A percentile compares a stretch with the other conserved stretches of the same genome.
These are phyloP conservation scores for Schizotus pectinicornis DNA, from an alignment of 2,888 invertebrate species.

Conservation along the genomic window DNA sequence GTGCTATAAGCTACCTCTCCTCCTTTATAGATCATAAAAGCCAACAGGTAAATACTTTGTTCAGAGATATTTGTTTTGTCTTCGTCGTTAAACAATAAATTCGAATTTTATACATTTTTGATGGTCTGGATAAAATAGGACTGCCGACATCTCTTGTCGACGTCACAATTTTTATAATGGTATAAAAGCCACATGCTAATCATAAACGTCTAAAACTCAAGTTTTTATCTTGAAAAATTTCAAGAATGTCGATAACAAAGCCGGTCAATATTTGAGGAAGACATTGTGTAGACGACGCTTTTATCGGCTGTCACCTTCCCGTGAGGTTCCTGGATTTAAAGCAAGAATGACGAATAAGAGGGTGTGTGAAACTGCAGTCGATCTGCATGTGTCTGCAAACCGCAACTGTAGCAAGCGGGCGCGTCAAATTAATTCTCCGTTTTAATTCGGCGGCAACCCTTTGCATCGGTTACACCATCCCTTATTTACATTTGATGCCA, in stretches of 20 bases:
- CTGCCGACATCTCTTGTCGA: too few relatives aligned
- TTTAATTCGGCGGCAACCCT: conserved; percentile 46
- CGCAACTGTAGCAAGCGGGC: conserved; percentile 31
- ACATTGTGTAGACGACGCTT: too few relatives aligned
- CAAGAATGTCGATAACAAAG: too few relatives aligned
- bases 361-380: conserved; percentile 27
- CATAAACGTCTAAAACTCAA: too few relatives aligned
- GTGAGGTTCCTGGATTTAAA: not conserved
- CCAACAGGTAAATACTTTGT: conserved; percentile 4
- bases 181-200: too few relatives aligned
- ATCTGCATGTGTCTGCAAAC: conserved; percentile 24
- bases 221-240: too few relatives aligned
- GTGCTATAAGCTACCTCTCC: conserved; percentile 6
- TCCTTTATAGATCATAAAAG: conserved; percentile 22
- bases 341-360: not conserved
- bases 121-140: not conserved
- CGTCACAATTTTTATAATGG: too few relatives aligned
- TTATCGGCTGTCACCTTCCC: too few relatives aligned
- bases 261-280: too few relatives aligned
- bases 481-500: conserved; percentile 55
- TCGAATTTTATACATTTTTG: conserved; percentile 2
- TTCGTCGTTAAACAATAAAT: conserved; percentile 6
- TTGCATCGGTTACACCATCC: conserved; percentile 48
- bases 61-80: conserved; percentile 14
- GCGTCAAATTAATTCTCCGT: conserved; percentile 39